phyloP scores from a whole-genome alignment of 2,888 invertebrate genomes.

The Subacronicta megacephala region DNA sequence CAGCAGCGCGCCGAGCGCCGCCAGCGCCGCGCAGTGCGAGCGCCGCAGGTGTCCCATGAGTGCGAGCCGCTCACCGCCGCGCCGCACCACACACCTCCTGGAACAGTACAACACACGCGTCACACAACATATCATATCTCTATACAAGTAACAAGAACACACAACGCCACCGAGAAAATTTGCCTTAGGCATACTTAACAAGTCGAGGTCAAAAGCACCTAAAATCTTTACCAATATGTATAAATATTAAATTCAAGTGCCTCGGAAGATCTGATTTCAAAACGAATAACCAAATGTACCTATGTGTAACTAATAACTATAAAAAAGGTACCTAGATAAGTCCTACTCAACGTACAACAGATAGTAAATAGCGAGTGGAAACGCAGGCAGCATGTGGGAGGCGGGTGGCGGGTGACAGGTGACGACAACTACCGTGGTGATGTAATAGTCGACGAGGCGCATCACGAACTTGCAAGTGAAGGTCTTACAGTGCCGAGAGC shows the following conservation, averaged over 20 bases:
- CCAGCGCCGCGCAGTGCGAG: slow-evolving; percentile 72
- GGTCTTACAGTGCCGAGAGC: slow-evolving; percentile 26
- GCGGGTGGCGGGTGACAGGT: background rate
- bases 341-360: too few species aligned
- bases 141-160: too few species aligned
- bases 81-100: slow-evolving; percentile 45
- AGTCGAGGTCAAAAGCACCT: too few species aligned
- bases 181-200: too few species aligned
- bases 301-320: too few species aligned
- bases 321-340: too few species aligned
- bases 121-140: too few species aligned
- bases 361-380: background rate
- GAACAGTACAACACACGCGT: slow-evolving; percentile 1
- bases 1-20: slow-evolving; percentile 74
- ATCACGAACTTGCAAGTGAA: slow-evolving; percentile 30
- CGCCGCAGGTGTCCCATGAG: slow-evolving; percentile 75
- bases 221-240: too few species aligned
- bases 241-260: too few species aligned
- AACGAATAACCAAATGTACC: too few species aligned
- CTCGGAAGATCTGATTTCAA: too few species aligned
- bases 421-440: slow-evolving; percentile 15
- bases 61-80: slow-evolving; percentile 55
- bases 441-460: slow-evolving; percentile 25
- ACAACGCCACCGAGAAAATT: too few species aligned
- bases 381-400: background rate